phyloP scores from a whole-genome alignment of 2,888 invertebrate species.

The Oscheius sp. region DNA sequence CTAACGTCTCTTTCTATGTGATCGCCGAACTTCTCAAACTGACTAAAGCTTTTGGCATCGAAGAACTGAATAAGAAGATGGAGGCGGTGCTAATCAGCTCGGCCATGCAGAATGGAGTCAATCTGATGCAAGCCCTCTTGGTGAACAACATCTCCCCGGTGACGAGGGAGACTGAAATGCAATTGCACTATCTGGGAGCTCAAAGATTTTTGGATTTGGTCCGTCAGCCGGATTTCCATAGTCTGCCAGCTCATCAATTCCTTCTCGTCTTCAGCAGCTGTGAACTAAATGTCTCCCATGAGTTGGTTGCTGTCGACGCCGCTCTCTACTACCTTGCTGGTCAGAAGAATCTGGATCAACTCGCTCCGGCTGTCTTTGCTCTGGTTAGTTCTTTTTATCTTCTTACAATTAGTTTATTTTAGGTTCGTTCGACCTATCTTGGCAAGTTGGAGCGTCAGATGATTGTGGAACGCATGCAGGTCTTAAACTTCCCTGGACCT shows the following conservation, averaged over 20 bases:
- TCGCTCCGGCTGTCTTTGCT: constrained; percentile 16
- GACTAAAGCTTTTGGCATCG: constrained; percentile 13
- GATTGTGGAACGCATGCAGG: constrained; percentile 2
- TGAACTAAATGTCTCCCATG: constrained; percentile 24
- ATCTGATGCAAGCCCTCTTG: constrained; percentile 19
- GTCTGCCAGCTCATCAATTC: constrained; percentile 9
- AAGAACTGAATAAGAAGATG: constrained; percentile 14
- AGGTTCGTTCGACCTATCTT: constrained; percentile 17
- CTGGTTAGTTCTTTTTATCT: neutral
- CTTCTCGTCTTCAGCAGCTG: constrained; percentile 17
- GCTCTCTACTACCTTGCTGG: constrained; percentile 23
- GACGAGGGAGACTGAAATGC: neutral
- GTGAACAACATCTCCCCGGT: constrained; percentile 1
- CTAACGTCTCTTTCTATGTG: constrained; percentile 11
- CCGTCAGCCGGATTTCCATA: constrained; percentile 1
- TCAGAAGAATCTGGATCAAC: neutral
- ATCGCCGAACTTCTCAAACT: constrained; percentile 19
- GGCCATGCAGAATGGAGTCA: constrained; percentile 1
- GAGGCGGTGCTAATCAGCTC: constrained; percentile 13
- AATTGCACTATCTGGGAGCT: constrained; percentile 14
- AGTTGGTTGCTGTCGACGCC: constrained; percentile 19
- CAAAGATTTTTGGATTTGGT: constrained; percentile 14
- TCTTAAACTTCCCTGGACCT: constrained; percentile 14
- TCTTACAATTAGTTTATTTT: neutral
- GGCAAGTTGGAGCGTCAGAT: constrained; percentile 13